Base-by-base conservation (phyloP, 1,140 invertebrate species). In the Drosophila ambigua region DNA sequence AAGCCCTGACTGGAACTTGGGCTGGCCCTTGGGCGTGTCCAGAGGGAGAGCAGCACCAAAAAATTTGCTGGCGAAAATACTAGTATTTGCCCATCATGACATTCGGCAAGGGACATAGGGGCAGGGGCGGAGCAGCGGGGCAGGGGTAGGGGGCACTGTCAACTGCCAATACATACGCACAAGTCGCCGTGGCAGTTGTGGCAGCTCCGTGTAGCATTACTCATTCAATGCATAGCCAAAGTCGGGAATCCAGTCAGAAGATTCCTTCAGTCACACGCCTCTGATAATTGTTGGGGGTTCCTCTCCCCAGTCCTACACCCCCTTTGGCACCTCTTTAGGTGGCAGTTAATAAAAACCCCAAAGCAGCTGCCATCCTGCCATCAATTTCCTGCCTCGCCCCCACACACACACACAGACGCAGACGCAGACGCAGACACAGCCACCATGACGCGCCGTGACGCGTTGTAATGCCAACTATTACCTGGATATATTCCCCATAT, bases 301-400 rank as follows among this genome's bases (percentile, higher is more conserved):
- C 11, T 4, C 1, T 11, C n/a, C 7, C 44, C n/a, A n/a, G n/a
- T 6, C 59, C 49, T 26, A 23, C 72, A 46, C 63, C 64, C 52
- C 71, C 54, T 61, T 74, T 74, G 72, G 58, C 59, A 53, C 41
- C 55, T 41, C 44, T 64, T 60, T 52, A 57, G 50, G 26, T 67
- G 63, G 72, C 72, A 76, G 72, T 76, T 76, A 76, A 75, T 76
- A 76, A 76, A 75, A 76, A 59, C 72, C 35, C 57, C 55, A 74
- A 74, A 66, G 71, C 72, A 75, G 64, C 55, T 75, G 62, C 44
- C 62, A 67, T 48, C 71, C 71, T 46, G 50, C 72, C 62, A 75
- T 75, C 72, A 75, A 66, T 74, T 66, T 75, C 16, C 44, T 54
- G 60, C 43, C 63, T 20, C 48, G 28, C 6, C 15, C 39, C 31